Conservation (phyloP, 2,113 vertebrate genomes). For the Castor canadensis region DNA sequence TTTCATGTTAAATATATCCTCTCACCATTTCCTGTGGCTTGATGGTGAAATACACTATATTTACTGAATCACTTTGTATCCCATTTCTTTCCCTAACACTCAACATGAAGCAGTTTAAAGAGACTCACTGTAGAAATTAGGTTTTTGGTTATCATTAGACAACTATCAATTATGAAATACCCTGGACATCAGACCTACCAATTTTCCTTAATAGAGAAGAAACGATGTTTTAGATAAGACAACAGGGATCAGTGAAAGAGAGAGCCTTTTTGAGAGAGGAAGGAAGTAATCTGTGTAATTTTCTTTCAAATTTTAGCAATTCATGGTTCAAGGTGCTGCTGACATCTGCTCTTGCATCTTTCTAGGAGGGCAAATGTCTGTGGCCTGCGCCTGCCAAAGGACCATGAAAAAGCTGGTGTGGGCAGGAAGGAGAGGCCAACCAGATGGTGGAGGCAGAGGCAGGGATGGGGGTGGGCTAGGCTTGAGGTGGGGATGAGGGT, state of each 20-base stretch:
- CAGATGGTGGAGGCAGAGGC: constrained; percentile 23
- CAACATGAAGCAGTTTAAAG: not conserved
- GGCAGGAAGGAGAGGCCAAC: not conserved
- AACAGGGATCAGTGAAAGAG: not conserved
- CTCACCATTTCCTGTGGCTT: constrained; percentile 53
- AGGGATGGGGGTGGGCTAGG: not conserved
- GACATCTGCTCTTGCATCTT: not conserved
- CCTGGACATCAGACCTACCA: not conserved
- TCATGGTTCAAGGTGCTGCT: not conserved
- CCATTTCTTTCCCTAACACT: not conserved
- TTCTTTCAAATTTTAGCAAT: constrained; percentile 47
- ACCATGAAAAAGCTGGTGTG: not conserved
- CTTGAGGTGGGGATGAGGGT: not conserved
- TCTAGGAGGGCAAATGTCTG: not conserved
- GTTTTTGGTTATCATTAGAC: not conserved
- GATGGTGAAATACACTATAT: not conserved
- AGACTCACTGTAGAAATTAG: not conserved
- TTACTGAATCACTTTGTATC: not conserved
- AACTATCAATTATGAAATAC: not conserved
- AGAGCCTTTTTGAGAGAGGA: not conserved
- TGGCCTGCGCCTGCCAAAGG: not conserved
- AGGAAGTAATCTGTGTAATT: not conserved
- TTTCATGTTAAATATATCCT: not conserved
- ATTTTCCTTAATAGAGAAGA: constrained; percentile 22
- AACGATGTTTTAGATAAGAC: constrained; percentile 14